A percentile compares a stretch with the other conserved stretches of the same genome.
Evolutionary conservation across 2,888 invertebrate genomes (phyloP).

Genomic region (Halictus ligatus): DNA sequence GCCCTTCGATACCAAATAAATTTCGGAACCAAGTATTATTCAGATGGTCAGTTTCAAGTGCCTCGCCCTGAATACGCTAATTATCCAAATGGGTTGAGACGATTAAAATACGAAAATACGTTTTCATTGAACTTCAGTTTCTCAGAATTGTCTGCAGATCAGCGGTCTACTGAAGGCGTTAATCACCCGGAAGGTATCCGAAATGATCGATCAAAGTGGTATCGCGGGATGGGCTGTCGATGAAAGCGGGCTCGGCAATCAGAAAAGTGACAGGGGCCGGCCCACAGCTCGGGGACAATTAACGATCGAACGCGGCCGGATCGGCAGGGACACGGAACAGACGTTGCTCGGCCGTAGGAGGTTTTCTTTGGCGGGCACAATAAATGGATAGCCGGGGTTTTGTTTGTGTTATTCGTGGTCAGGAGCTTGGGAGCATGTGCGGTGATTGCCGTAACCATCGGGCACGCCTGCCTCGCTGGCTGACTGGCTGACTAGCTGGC

Average conservation of each 20-base stretch:
- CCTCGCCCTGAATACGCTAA: too few relatives aligned
- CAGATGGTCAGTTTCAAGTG: too few relatives aligned
- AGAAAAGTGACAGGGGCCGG: conserved; percentile 8
- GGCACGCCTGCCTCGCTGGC: conserved; percentile 79
- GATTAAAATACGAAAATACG: too few relatives aligned
- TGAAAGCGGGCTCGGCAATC: neutral
- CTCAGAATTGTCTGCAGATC: neutral
- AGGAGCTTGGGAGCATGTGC: conserved; percentile 82
- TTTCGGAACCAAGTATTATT: too few relatives aligned
- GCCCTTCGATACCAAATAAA: too few relatives aligned
- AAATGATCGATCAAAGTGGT: conserved; percentile 13
- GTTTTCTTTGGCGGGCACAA: conserved; percentile 52
- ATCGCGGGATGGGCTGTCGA: neutral
- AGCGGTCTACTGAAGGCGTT: neutral
- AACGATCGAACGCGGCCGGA: conserved; percentile 69
- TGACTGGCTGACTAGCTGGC: conserved; percentile 29
- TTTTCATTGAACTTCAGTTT: too few relatives aligned
- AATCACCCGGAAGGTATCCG: conserved; percentile 3
- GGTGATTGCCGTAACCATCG: conserved; percentile 82
- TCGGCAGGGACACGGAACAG: conserved; percentile 30
- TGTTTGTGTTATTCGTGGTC: conserved; percentile 77
- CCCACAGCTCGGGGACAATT: conserved; percentile 60
- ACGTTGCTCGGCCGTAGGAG: conserved; percentile 43
- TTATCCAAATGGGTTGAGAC: too few relatives aligned
- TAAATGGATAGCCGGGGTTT: conserved; percentile 64